A percentile compares a stretch with the other conserved stretches of the same genome.
Evolutionary conservation across 1,140 invertebrate genomes (phyloP).

Genomic region (Vanessa atalanta): DNA sequence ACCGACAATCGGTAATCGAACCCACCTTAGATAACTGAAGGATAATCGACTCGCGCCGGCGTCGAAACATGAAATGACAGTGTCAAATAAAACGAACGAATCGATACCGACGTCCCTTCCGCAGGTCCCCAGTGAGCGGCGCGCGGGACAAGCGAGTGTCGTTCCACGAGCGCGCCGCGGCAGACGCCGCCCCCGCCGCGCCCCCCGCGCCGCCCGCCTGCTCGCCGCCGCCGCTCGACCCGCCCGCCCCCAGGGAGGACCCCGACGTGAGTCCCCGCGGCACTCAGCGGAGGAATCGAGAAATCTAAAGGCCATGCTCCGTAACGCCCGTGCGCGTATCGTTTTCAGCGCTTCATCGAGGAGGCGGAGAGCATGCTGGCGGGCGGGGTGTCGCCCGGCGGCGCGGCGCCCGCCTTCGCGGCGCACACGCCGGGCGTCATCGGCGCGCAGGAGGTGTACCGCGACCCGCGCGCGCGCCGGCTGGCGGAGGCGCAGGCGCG

Average conservation of each 20-base stretch:
- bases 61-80: too few relatives aligned
- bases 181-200: slow-evolving; percentile 58
- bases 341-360: slow-evolving; percentile 87
- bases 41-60: too few relatives aligned
- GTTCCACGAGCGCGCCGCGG: slow-evolving; percentile 83
- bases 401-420: slow-evolving; percentile 72
- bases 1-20: too few relatives aligned
- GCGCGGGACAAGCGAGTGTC: slow-evolving; percentile 84
- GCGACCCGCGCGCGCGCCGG: slow-evolving; percentile 91
- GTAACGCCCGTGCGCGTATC: neutral
- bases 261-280: slow-evolving; percentile 83
- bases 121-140: slow-evolving; percentile 52
- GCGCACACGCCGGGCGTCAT: slow-evolving; percentile 93
- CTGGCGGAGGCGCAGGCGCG: slow-evolving; percentile 88
- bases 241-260: slow-evolving; percentile 20
- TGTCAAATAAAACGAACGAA: neutral
- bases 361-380: slow-evolving; percentile 89
- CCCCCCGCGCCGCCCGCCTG: slow-evolving; percentile 45
- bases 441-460: slow-evolving; percentile 96
- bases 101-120: neutral
- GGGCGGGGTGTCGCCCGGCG: slow-evolving; percentile 86
- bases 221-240: slow-evolving; percentile 57
- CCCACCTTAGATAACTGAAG: too few relatives aligned
- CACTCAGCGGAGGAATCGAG: too few relatives aligned
- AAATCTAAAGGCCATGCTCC: too few relatives aligned